Base-by-base conservation (phyloP, 2,888 invertebrate species). In the Ceramica pisi region DNA sequence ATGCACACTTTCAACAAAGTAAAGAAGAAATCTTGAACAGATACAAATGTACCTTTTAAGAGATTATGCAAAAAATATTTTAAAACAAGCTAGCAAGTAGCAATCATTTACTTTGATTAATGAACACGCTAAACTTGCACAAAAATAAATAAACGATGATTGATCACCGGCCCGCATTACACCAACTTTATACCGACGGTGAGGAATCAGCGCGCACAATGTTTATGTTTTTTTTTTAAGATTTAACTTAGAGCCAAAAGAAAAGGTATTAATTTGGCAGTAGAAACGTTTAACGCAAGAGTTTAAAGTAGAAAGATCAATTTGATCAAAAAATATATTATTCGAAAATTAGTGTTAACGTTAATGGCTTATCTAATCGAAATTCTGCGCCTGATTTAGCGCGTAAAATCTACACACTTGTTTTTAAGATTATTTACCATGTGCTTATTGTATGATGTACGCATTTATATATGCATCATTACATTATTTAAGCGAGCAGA, bases 81-180 rank as follows among this genome's bases (percentile, higher is more conserved):
- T 72, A 63, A 76, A 71, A 61, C 64, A 48, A 59, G 56, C 67
- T 23, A 68, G 60, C 80, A 69, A 70, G 57, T 55, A 74, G 62
- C 57, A 50, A 76, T 79, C 71, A 75, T 83, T 79, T 83, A 64
- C 48, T 61, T 71, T 77, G 81, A 83, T 81, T 76, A 83, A 83
- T 83, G 83, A 48, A 53, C 72, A 57, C 14, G 56, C 60, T 74
- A 79, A 77, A 80, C 72, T 75, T 79, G 74, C 77, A 81, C 71
- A 77, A 77, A 79, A 83, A 80, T 71, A 81, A 67, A 69, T 71
- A 56, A 38, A 69, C 80, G 48, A 61, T 82, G 82, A 82, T 82
- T 78, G 80, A 80, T 80, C 71, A 41, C 21, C 50, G 16, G 10
- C 16, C 55, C 23, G 51, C 46, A 46, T 50, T 56, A 78, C 51